These are phyloP conservation scores for Sarcophaga peregrina DNA, from an alignment of 1,140 invertebrate species.

Conservation along the genomic window DNA sequence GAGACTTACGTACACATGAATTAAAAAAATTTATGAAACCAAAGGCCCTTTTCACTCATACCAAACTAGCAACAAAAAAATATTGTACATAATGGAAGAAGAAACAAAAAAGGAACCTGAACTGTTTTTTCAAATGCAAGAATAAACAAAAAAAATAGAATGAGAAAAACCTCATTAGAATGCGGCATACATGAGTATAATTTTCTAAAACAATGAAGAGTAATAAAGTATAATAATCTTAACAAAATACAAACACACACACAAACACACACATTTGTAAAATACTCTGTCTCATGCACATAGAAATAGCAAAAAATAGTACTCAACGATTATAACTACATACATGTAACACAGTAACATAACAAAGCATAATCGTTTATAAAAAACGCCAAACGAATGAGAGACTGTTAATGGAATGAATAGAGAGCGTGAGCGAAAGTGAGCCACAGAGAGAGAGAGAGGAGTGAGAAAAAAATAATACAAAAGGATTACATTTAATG, in stretches of 20 bases:
- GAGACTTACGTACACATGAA: too few species aligned
- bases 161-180: slow-evolving; percentile 30
- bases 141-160: too few species aligned
- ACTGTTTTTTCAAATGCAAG: too few species aligned
- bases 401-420: too few species aligned
- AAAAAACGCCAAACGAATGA: too few species aligned
- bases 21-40: too few species aligned
- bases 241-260: not conserved
- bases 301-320: not conserved
- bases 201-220: slow-evolving; percentile 40
- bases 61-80: too few species aligned
- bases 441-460: not conserved
- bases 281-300: not conserved
- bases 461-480: not conserved
- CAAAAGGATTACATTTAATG: slow-evolving; percentile 41
- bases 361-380: not conserved
- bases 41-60: too few species aligned
- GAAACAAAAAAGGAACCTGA: too few species aligned
- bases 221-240: slow-evolving; percentile 25
- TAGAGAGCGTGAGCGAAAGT: too few species aligned
- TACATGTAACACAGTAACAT: not conserved
- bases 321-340: slow-evolving; percentile 14
- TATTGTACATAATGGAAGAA: too few species aligned
- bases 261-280: not conserved
- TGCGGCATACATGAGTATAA: slow-evolving; percentile 34